phyloP scores from a whole-genome alignment of 2,797 vertebrate genomes.

The Sebastes steindachneri region DNA sequence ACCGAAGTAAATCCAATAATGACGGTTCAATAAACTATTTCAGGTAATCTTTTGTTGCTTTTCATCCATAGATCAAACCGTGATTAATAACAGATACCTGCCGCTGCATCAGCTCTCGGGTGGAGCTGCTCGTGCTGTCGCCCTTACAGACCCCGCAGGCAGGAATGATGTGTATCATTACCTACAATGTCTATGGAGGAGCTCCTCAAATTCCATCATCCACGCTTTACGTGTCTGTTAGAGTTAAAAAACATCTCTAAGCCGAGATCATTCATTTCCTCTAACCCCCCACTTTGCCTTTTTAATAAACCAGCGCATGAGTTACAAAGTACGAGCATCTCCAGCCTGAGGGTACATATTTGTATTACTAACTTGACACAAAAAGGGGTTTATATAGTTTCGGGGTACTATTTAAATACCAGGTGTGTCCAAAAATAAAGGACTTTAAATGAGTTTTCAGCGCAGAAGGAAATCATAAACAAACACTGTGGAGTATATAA shows the following conservation, averaged over 20 bases:
- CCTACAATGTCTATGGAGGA: constrained; percentile 35
- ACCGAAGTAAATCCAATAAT: constrained; percentile 43
- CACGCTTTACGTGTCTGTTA: constrained; percentile 47
- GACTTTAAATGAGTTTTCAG: constrained; percentile 42
- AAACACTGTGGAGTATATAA: constrained; percentile 53
- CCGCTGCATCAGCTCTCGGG: constrained; percentile 46
- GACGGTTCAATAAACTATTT: constrained; percentile 53
- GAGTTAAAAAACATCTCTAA: constrained; percentile 48
- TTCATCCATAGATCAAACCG: constrained; percentile 50
- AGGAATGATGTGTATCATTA: constrained; percentile 68
- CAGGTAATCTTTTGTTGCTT: constrained; percentile 43
- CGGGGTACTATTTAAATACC: constrained; percentile 33
- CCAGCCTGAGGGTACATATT: constrained; percentile 45
- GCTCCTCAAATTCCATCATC: constrained; percentile 57
- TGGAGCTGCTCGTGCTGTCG: constrained; percentile 40
- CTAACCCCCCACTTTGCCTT: constrained; percentile 21
- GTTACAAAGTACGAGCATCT: constrained; percentile 52
- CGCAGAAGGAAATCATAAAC: constrained; percentile 39
- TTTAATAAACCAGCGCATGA: constrained; percentile 54
- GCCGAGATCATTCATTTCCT: not conserved
- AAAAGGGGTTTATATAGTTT: constrained; percentile 27
- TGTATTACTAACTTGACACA: constrained; percentile 52
- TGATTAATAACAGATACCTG: constrained; percentile 64
- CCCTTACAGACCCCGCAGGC: constrained; percentile 34
- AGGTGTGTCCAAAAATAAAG: constrained; percentile 14